A percentile compares a stretch with the other conserved stretches of the same genome.
phyloP scores from a whole-genome alignment of 2,797 vertebrate genomes.

The Pterois miles region DNA sequence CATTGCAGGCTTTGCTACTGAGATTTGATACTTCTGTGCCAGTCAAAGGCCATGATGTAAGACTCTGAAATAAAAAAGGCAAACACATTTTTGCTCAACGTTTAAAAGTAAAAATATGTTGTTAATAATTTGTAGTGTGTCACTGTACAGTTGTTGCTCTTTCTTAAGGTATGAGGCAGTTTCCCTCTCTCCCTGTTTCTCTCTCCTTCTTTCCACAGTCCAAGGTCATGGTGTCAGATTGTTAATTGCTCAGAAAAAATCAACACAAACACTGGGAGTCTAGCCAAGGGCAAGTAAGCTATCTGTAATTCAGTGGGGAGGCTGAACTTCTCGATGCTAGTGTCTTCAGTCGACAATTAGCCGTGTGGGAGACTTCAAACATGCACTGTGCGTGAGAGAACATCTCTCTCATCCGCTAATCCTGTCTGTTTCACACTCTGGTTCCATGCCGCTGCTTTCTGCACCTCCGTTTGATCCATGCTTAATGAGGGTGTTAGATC shows the following conservation, averaged over 20 bases:
- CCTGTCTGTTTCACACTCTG: slow-evolving; percentile 70
- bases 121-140: not conserved
- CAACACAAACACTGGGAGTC: slow-evolving; percentile 60
- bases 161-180: not conserved
- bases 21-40: not conserved
- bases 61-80: not conserved
- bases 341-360: slow-evolving; percentile 68
- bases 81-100: not conserved
- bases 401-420: slow-evolving; percentile 74
- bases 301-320: slow-evolving; percentile 64
- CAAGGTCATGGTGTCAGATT: slow-evolving; percentile 64
- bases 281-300: slow-evolving; percentile 59
- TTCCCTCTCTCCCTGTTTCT: not conserved
- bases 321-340: slow-evolving; percentile 55
- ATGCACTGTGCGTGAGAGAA: slow-evolving; percentile 50
- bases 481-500: slow-evolving; percentile 80
- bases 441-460: slow-evolving; percentile 59
- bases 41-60: not conserved
- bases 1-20: not conserved
- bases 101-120: not conserved
- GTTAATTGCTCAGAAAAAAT: slow-evolving; percentile 65
- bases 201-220: slow-evolving; percentile 7
- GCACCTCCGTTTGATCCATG: slow-evolving; percentile 75
- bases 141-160: not conserved
- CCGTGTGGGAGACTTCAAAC: slow-evolving; percentile 71